Evolutionary conservation across 1,140 invertebrate species (phyloP).

Genomic region (Pseudachorutes palmiensis): DNA sequence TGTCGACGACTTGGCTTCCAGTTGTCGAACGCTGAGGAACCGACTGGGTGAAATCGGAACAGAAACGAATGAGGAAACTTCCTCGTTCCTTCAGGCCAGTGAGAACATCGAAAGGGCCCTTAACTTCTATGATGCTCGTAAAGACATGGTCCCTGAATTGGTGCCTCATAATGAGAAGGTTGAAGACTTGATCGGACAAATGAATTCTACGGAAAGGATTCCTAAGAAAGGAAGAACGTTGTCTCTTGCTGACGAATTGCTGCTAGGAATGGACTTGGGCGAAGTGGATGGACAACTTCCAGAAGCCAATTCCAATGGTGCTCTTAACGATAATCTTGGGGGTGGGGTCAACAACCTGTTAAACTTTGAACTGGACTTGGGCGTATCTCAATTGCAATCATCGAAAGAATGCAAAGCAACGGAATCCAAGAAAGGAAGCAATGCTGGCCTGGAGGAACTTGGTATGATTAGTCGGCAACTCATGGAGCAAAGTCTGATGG

Average conservation of each 20-base stretch:
- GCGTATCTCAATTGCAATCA: background rate
- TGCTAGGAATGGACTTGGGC: constrained; percentile 22
- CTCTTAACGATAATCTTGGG: background rate
- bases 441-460: constrained; percentile 30
- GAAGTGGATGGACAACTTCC: background rate
- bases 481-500: constrained; percentile 27
- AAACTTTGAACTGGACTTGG: constrained; percentile 32
- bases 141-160: background rate
- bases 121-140: constrained; percentile 28
- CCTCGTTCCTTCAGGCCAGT: constrained; percentile 32
- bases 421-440: no score
- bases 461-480: constrained; percentile 28
- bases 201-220: background rate
- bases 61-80: constrained; percentile 36
- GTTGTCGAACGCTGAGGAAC: constrained; percentile 27
- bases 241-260: constrained; percentile 31
- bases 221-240: constrained; percentile 5
- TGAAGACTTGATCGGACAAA: background rate
- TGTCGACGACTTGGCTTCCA: constrained; percentile 29
- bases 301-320: background rate
- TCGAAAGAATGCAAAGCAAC: constrained; percentile 12
- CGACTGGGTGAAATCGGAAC: constrained; percentile 27
- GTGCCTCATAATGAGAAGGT: background rate
- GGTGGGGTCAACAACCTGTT: constrained; percentile 20
- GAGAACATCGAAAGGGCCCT: constrained; percentile 36